Conservation (phyloP, 1,140 invertebrate genomes). For the Drosophila neocordata region DNA sequence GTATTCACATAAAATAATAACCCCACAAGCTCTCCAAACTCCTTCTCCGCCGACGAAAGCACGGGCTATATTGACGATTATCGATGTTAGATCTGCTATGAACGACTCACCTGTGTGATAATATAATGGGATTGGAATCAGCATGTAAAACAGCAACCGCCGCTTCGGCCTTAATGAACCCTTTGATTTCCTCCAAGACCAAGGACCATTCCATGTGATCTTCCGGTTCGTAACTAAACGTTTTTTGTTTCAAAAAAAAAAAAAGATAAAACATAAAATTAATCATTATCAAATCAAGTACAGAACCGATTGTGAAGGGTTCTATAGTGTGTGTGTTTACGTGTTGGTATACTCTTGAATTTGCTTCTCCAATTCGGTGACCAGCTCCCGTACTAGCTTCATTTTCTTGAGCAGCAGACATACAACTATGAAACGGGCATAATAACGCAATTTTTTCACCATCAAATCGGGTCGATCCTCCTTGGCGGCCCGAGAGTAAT, state of each 20-base stretch:
- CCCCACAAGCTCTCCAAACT: conserved; percentile 77
- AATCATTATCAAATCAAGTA: conserved; percentile 13
- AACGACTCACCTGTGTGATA: conserved; percentile 90
- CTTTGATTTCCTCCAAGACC: conserved; percentile 96
- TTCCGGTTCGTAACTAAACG: conserved; percentile 92
- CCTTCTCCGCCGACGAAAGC: conserved; percentile 82
- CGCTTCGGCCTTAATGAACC: conserved; percentile 96
- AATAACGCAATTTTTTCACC: conserved; percentile 98
- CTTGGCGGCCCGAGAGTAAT: conserved; percentile 96
- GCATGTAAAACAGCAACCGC: conserved; percentile 94
- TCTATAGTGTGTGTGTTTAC: conserved; percentile 60
- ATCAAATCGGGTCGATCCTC: conserved; percentile 97
- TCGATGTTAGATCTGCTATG: conserved; percentile 43
- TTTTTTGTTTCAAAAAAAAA: not conserved
- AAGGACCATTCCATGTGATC: conserved; percentile 98
- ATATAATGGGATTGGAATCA: conserved; percentile 91
- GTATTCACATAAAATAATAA: conserved; percentile 43
- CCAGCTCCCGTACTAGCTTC: conserved; percentile 95
- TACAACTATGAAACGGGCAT: conserved; percentile 98
- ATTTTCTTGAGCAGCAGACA: conserved; percentile 97
- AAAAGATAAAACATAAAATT: conserved; percentile 24
- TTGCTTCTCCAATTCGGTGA: conserved; percentile 94
- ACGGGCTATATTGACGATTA: conserved; percentile 72
- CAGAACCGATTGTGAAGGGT: conserved; percentile 3
- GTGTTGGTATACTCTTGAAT: conserved; percentile 97